These are phyloP conservation scores for Anoplopoma fimbria DNA, from an alignment of 2,113 vertebrate species.

Conservation along the genomic window DNA sequence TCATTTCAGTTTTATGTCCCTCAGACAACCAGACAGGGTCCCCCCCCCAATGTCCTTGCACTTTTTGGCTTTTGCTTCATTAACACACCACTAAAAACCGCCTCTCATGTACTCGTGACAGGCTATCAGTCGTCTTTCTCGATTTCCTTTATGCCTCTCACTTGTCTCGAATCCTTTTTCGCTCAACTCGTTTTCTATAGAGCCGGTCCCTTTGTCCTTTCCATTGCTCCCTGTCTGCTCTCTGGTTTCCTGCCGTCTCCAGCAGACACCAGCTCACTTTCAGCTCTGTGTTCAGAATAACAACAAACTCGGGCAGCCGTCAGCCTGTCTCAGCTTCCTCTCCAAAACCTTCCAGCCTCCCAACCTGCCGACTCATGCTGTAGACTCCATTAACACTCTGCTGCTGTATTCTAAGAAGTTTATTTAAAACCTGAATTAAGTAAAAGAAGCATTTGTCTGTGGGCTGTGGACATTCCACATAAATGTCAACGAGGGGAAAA, in stretches of 20 bases:
- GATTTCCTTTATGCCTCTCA: conserved; percentile 46
- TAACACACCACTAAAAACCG: conserved; percentile 54
- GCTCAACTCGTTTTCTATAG: conserved; percentile 52
- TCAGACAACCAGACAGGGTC: conserved; percentile 28
- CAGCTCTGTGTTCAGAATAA: conserved; percentile 78
- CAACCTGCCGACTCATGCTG: conserved; percentile 66
- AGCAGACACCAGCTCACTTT: conserved; percentile 72
- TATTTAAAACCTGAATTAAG: conserved; percentile 8
- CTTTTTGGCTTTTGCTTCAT: conserved; percentile 63
- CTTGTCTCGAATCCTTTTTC: conserved; percentile 54
- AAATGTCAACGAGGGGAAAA: background rate
- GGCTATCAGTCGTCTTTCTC: conserved; percentile 34
- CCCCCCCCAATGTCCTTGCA: conserved; percentile 42
- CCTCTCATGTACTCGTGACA: conserved; percentile 19
- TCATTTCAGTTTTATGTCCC: conserved; percentile 85
- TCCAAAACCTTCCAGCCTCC: conserved; percentile 58
- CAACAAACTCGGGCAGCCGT: conserved; percentile 72
- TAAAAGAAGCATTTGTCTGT: background rate
- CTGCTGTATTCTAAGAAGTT: conserved; percentile 35
- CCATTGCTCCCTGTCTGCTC: conserved; percentile 57
- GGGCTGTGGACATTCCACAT: background rate
- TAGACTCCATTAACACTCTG: conserved; percentile 56
- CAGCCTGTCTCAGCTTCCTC: conserved; percentile 67
- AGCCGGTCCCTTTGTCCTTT: conserved; percentile 64
- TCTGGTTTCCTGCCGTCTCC: conserved; percentile 68